These are phyloP conservation scores for Megalops atlanticus DNA, from an alignment of 2,113 vertebrate genomes.

Conservation along the genomic window DNA sequence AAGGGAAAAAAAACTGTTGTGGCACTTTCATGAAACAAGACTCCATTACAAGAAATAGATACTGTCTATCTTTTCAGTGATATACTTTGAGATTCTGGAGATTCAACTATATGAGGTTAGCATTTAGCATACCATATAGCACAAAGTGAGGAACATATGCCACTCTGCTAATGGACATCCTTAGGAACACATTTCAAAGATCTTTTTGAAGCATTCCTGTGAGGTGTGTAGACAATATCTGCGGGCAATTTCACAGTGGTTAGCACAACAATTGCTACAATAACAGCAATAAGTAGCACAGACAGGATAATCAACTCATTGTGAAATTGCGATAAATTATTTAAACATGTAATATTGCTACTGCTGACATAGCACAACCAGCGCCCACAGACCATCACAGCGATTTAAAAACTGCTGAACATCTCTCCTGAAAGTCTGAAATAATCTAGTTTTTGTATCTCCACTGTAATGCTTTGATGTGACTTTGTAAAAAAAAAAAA, in stretches of 20 bases:
- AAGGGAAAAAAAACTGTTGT: background rate
- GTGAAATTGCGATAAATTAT: constrained; percentile 5
- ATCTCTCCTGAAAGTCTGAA: background rate
- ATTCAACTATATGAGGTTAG: background rate
- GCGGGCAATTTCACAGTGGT: constrained; percentile 11
- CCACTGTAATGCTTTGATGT: background rate
- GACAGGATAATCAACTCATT: constrained; percentile 12
- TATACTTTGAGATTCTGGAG: background rate
- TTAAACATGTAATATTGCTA: constrained; percentile 1
- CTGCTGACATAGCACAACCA: background rate
- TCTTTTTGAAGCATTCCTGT: background rate
- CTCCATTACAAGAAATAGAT: constrained; percentile 1
- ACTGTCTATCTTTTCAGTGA: background rate
- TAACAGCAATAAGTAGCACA: constrained; percentile 9
- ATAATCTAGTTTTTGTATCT: background rate
- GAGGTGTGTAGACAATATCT: background rate
- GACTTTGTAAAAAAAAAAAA: constrained; percentile 3
- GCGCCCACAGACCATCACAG: constrained; percentile 2
- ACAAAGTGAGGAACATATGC: background rate
- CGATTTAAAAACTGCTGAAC: background rate
- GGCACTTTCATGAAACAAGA: constrained; percentile 11
- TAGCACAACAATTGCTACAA: constrained; percentile 10
- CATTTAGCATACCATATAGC: background rate
- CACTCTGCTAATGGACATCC: constrained; percentile 9
- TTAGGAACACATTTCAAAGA: background rate